Evolutionary conservation across 1,140 invertebrate species (phyloP).

Genomic region (Yoshiicerus persimilis): DNA sequence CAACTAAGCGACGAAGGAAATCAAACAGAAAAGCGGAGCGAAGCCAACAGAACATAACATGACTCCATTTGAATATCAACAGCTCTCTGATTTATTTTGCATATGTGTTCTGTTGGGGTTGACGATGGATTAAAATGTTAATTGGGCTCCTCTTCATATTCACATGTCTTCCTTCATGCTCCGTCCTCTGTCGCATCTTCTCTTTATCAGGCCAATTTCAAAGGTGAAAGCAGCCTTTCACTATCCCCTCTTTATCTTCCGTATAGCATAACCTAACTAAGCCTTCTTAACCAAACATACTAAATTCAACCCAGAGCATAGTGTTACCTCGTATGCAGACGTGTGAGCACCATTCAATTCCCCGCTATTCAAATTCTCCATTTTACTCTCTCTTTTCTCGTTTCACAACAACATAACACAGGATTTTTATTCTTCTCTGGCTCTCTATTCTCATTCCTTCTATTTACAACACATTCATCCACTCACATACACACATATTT

Average conservation of each 20-base stretch:
- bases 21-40: not conserved
- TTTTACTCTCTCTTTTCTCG: not conserved
- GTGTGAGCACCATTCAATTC: not conserved
- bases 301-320: too few species aligned
- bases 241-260: constrained; percentile 11
- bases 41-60: not conserved
- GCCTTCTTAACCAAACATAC: not conserved
- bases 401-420: not conserved
- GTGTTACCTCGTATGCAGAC: too few species aligned
- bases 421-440: not conserved
- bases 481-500: not conserved
- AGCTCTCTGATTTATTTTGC: constrained; percentile 36
- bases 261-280: not conserved
- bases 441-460: not conserved
- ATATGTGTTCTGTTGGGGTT: constrained; percentile 32
- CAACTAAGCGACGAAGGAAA: not conserved
- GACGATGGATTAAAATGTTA: constrained; percentile 43
- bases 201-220: constrained; percentile 38
- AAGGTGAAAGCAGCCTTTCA: constrained; percentile 33
- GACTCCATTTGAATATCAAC: constrained; percentile 37
- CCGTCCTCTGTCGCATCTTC: not conserved
- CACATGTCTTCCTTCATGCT: constrained; percentile 21
- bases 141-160: constrained; percentile 38
- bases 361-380: not conserved
- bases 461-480: not conserved